Evolutionary conservation across 1,140 invertebrate species (phyloP).

Genomic region (Apis laboriosa): DNA sequence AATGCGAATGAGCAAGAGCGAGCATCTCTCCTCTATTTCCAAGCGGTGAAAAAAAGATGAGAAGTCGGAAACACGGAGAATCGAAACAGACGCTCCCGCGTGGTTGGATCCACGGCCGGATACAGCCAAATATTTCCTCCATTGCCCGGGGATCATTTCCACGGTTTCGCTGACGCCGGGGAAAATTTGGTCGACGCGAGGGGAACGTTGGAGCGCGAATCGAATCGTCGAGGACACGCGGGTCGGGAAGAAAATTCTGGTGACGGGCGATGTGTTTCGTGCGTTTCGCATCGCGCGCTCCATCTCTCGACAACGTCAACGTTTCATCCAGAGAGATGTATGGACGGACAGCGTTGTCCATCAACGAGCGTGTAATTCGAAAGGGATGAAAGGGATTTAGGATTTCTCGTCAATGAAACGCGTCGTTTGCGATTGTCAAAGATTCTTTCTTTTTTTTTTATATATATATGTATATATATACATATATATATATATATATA

Average conservation of each 20-base stretch:
- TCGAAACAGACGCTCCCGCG: not conserved
- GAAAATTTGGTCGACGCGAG: slow-evolving; percentile 9
- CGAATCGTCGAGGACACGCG: not conserved
- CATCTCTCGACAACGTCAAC: not conserved
- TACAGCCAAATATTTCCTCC: not conserved
- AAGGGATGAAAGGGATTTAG: not conserved
- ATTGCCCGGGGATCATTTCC: not conserved
- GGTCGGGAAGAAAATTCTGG: not conserved
- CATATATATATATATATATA: too few species aligned
- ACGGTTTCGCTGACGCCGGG: slow-evolving; percentile 20
- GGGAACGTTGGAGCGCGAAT: not conserved
- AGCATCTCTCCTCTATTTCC: not conserved
- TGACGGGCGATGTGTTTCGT: not conserved
- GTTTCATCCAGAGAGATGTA: not conserved
- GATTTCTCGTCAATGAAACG: not conserved
- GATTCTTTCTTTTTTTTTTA: too few species aligned
- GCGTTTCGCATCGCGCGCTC: not conserved
- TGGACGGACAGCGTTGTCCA: not conserved
- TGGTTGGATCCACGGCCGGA: not conserved
- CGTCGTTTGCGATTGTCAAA: not conserved
- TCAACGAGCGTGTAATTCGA: not conserved
- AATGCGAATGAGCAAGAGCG: too few species aligned
- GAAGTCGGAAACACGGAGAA: too few species aligned
- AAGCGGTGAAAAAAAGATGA: too few species aligned
- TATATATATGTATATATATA: too few species aligned